Conservation (phyloP, 2,888 invertebrate species). For the Pristionchus mayeri region DNA sequence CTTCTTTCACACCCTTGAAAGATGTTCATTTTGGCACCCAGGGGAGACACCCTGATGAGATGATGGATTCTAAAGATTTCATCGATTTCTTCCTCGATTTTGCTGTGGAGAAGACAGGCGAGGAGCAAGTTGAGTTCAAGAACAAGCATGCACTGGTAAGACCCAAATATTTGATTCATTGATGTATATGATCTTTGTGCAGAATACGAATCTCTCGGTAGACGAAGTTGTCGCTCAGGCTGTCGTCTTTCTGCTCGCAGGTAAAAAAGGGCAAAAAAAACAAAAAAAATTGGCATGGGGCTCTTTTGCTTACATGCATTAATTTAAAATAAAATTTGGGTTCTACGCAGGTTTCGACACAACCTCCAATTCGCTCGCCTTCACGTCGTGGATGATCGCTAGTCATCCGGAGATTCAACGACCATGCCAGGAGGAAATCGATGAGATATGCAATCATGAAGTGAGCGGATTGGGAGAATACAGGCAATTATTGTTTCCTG, state of each 20-base stretch:
- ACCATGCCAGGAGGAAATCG: slow-evolving; percentile 29
- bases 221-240: slow-evolving; percentile 47
- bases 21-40: no score
- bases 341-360: slow-evolving; percentile 49
- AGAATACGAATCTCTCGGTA: slow-evolving; percentile 16
- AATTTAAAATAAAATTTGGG: no score
- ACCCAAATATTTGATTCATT: neutral
- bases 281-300: no score
- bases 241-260: slow-evolving; percentile 27
- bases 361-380: slow-evolving; percentile 43
- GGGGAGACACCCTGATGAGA: no score
- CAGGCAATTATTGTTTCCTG: no score
- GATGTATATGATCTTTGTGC: neutral
- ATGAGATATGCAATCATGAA: slow-evolving; percentile 24
- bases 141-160: neutral
- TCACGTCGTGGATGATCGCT: slow-evolving; percentile 42
- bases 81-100: slow-evolving; percentile 68
- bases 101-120: slow-evolving; percentile 50
- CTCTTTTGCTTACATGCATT: no score
- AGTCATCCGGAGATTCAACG: slow-evolving; percentile 18
- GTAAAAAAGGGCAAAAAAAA: no score
- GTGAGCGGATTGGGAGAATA: neutral
- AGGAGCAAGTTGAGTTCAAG: slow-evolving; percentile 17
- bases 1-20: no score
- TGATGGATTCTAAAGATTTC: slow-evolving; percentile 57